Percentiles rank a stretch among this genome's conserved stretches.
phyloP scores from a whole-genome alignment of 2,113 vertebrate species.

The Zeus faber region DNA sequence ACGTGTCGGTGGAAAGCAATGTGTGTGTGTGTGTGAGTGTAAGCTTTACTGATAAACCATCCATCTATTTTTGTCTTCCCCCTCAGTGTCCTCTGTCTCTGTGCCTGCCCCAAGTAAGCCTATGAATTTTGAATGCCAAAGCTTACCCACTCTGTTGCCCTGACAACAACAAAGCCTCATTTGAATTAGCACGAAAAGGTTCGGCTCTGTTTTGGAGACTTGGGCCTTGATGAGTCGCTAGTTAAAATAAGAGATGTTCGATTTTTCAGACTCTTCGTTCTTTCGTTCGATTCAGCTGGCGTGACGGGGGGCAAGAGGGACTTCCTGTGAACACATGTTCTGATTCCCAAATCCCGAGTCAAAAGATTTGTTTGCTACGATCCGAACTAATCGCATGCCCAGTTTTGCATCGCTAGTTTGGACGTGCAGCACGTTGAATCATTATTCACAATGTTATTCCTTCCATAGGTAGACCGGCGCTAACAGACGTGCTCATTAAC shows the following conservation, averaged over 20 bases:
- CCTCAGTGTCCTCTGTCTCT: neutral
- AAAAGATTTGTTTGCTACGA: too few relatives aligned
- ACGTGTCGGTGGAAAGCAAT: neutral
- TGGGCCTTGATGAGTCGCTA: constrained; percentile 1
- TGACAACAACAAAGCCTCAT: too few relatives aligned
- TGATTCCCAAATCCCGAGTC: too few relatives aligned
- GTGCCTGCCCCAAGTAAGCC: neutral
- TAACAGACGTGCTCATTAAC: neutral
- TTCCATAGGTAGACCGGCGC: neutral
- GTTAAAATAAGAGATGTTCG: too few relatives aligned
- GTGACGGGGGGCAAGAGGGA: too few relatives aligned
- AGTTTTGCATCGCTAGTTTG: too few relatives aligned
- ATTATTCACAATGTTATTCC: neutral
- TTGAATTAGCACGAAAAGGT: too few relatives aligned
- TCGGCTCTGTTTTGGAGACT: neutral
- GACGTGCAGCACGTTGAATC: too few relatives aligned
- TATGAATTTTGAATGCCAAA: constrained; percentile 14
- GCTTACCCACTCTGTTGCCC: constrained; percentile 33
- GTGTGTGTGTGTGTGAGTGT: neutral
- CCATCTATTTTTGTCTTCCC: neutral
- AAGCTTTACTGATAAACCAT: constrained; percentile 7
- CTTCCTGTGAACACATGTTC: too few relatives aligned
- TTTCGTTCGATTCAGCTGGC: too few relatives aligned
- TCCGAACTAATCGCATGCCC: too few relatives aligned
- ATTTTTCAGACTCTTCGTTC: too few relatives aligned